Evolutionary conservation across 2,888 invertebrate species (phyloP).

Genomic region (Petrolisthes manimaculis): DNA sequence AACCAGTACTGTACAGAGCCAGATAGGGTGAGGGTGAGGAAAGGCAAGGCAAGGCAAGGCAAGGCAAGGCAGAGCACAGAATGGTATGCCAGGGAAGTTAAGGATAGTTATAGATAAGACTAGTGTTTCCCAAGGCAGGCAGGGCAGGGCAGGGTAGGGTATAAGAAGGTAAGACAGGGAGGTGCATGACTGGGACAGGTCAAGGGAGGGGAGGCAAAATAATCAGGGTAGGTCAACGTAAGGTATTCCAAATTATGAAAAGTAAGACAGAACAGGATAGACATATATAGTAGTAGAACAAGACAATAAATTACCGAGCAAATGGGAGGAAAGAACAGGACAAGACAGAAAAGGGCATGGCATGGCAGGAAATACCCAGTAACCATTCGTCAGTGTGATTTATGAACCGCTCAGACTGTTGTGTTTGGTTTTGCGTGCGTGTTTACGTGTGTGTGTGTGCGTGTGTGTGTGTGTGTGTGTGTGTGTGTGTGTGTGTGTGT

Average conservation of each 20-base stretch:
- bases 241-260: background rate
- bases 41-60: background rate
- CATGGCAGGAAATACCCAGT: background rate
- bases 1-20: background rate
- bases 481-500: slow-evolving; percentile 29
- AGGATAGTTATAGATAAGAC: background rate
- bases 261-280: background rate
- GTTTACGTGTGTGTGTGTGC: background rate
- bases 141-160: no score
- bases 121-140: no score
- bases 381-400: background rate
- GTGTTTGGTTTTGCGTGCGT: background rate
- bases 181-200: no score
- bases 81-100: background rate
- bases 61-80: background rate
- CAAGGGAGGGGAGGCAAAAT: no score
- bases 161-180: no score
- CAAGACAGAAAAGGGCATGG: background rate
- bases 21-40: background rate
- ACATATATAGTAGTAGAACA: no score
- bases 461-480: slow-evolving; percentile 24
- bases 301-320: background rate
- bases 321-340: background rate
- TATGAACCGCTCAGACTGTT: background rate
- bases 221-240: background rate